Base-by-base conservation (phyloP, 1,140 invertebrate species). In the Bombus superbus region DNA sequence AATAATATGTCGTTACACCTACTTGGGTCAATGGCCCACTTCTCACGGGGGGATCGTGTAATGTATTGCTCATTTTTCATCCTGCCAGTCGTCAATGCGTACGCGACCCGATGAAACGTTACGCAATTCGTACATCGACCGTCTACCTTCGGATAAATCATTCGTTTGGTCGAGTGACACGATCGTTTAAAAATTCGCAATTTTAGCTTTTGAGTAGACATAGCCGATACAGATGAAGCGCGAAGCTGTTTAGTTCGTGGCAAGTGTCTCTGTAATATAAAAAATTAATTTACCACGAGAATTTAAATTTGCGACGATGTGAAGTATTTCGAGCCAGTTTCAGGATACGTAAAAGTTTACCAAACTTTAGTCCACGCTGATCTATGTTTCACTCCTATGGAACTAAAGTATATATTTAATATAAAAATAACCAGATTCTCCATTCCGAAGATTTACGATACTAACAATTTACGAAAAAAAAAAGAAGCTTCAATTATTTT, bases 11-110 rank as follows among this genome's bases (percentile, higher is more conserved):
- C 74, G 83, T 87, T 85, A 88, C 86, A 77, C 79, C 57, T 88
- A 88, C 86, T 83, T 88, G 87, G 89, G 92, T 92, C 90, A 90
- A 90, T 86, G 88, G 86, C 89, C 91, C 75, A 89, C 82, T 87
- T 90, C 87, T 85, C 82, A 88, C 75, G 83, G 42, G 32, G 57
- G 9, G 32, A 75, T 72, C 81, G 53, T 64, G 75, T 40, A 59
- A 84, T 74, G 69, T 82, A 75, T 82, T 86, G 81, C 72, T 86
- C 82, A 84, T 87, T 87, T 85, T 87, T 87, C 76, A 85, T 85
- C 68, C 75, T 68, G 76, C 18, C 73, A n/a, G 62, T 57, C 85
- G 80, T 71, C 73, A n/a, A 75, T 72, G 64, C 73, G 73, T 72
- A 74, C 68, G 84, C 79, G 66, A 25, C 69, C 84, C 69, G 57